Percentiles rank a stretch among this genome's conserved stretches.
These are phyloP conservation scores for Melieria picta DNA, from an alignment of 2,888 invertebrate genomes.

Conservation along the genomic window DNA sequence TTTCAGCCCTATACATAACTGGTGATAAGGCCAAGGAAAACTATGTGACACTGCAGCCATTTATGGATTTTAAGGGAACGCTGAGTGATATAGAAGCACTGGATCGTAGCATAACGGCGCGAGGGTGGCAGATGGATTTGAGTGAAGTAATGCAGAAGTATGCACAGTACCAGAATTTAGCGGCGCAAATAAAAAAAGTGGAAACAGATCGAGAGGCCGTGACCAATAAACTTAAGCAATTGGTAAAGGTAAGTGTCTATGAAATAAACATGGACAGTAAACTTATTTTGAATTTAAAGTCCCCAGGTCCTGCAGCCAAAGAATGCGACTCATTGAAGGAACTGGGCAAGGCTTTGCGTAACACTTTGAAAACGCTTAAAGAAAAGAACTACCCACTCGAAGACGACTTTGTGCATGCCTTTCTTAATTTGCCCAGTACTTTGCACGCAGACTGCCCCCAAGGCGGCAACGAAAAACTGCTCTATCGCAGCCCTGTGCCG, in stretches of 20 bases:
- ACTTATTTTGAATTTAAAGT: not conserved
- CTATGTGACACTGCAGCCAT: constrained; percentile 75
- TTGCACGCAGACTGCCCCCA: constrained; percentile 74
- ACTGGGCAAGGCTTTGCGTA: constrained; percentile 69
- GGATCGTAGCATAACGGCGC: constrained; percentile 69
- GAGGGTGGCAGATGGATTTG: constrained; percentile 70
- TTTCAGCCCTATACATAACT: constrained; percentile 69
- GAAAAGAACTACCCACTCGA: constrained; percentile 77
- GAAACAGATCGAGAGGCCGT: constrained; percentile 69
- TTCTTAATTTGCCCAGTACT: constrained; percentile 76
- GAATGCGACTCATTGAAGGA: constrained; percentile 69
- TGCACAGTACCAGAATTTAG: constrained; percentile 71
- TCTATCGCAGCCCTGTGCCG: constrained; percentile 51
- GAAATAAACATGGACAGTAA: not conserved
- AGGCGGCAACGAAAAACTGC: constrained; percentile 48
- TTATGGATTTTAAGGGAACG: constrained; percentile 73
- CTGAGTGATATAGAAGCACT: constrained; percentile 68
- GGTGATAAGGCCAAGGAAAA: constrained; percentile 76
- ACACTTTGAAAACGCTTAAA: constrained; percentile 74
- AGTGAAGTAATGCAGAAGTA: constrained; percentile 71
- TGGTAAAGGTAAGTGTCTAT: constrained; percentile 57
- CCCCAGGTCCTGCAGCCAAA: constrained; percentile 3
- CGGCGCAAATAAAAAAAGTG: constrained; percentile 67
- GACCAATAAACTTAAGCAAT: constrained; percentile 66
- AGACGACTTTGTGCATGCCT: constrained; percentile 73